Evolutionary conservation across 2,113 vertebrate genomes (phyloP), one percentile per base, ranked within the genome.

Genomic region (Australoheros scitulus): DNA sequence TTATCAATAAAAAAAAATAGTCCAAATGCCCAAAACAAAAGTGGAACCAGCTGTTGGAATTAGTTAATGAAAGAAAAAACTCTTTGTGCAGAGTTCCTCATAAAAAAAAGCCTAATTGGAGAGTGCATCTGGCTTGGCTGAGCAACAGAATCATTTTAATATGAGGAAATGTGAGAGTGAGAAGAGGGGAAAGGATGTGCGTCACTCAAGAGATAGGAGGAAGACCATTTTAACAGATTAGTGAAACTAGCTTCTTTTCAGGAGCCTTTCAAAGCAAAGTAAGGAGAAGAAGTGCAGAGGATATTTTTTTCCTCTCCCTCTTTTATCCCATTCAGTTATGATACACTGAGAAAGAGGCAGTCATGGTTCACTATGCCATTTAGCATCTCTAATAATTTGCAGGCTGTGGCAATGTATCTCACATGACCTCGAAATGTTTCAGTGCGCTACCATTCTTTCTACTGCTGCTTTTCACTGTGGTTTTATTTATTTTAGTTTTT

Each of bases 121-220:
- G 88, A 84, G 84, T 85, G 86, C 91, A 91, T 93, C 92, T 91
- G 92, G 77, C 81, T 92, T 93, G 92, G 91, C 89, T 86, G 82
- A 55, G 88, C 60, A 43, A 82, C 92, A 94, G 85, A 90, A 89
- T 87, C 72, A 75, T 91, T 89, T 92, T 89, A 85, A 88, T 88
- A 80, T 77, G 85, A 88, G 84, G 87, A 91, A 86, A 89, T 87
- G 85, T 81, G 82, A 82, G 75, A 59, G 68, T 52, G 84, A 82
- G 70, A 85, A 89, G 79, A 85, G 80, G 80, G 79, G 78, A 79
- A 15, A 89, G 87, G 92, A 92, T 92, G 90, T 91, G 89, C 82
- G 74, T 92, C 89, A 92, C 84, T 86, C 80, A 64, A 85, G 74
- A 87, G 89, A 89, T 78, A 63, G 57, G 56, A 90, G 80, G 89